Percentiles rank a stretch among this genome's conserved stretches.
phyloP scores from a whole-genome alignment of 1,140 invertebrate species.

The Pinna nobilis region DNA sequence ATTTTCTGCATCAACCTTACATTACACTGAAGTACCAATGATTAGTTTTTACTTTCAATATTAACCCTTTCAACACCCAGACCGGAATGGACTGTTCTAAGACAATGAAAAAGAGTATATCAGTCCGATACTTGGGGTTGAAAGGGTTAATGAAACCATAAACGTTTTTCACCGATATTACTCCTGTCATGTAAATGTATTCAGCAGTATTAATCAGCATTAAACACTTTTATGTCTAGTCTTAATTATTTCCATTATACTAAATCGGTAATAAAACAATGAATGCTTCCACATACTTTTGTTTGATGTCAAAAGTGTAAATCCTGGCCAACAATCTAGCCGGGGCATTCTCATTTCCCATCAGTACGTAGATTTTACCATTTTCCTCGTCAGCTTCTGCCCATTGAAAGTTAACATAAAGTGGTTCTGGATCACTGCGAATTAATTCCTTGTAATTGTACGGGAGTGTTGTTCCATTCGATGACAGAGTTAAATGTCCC shows the following conservation, averaged over 20 bases:
- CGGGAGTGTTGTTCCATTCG: constrained; percentile 2
- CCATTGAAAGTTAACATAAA: constrained; percentile 45
- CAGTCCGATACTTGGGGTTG: too few relatives aligned
- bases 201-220: too few relatives aligned
- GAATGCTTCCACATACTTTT: background rate
- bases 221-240: background rate
- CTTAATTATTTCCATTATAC: background rate
- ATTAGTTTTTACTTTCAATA: too few relatives aligned
- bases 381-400: constrained; percentile 14
- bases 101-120: too few relatives aligned
- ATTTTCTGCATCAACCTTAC: too few relatives aligned
- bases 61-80: too few relatives aligned
- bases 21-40: too few relatives aligned
- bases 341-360: constrained; percentile 43
- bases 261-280: background rate
- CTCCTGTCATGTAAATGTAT: too few relatives aligned
- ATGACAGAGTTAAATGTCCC: background rate
- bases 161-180: too few relatives aligned
- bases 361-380: constrained; percentile 27
- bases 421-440: constrained; percentile 12
- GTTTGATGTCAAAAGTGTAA: constrained; percentile 15
- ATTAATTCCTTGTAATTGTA: constrained; percentile 12
- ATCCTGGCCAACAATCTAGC: constrained; percentile 30
- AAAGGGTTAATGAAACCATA: too few relatives aligned
- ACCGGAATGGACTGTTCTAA: too few relatives aligned